These are phyloP conservation scores for Hyposoter didymator DNA, from an alignment of 2,888 invertebrate genomes.

Conservation along the genomic window DNA sequence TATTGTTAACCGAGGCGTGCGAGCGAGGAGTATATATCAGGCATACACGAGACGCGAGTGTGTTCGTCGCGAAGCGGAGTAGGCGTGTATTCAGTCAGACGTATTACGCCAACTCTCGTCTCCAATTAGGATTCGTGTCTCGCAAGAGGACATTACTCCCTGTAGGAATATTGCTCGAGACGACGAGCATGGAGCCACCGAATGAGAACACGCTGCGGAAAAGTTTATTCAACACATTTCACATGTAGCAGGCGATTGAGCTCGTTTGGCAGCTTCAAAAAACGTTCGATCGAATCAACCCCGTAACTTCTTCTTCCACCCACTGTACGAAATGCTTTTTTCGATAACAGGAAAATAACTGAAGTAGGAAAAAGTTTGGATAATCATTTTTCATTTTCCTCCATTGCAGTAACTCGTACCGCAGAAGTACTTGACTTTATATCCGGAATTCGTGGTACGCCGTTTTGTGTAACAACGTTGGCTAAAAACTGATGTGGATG, in stretches of 20 bases:
- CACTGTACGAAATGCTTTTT: background rate
- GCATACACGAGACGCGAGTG: slow-evolving; percentile 36
- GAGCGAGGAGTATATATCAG: slow-evolving; percentile 45
- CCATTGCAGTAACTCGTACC: background rate
- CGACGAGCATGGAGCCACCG: background rate
- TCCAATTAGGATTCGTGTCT: slow-evolving; percentile 55
- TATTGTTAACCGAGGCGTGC: slow-evolving; percentile 38
- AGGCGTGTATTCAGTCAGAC: slow-evolving; percentile 66
- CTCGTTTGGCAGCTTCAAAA: background rate
- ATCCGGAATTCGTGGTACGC: background rate
- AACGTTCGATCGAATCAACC: background rate
- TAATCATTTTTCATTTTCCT: background rate
- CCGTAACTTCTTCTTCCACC: background rate
- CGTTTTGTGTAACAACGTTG: background rate
- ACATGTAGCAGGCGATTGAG: background rate
- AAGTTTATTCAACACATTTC: background rate
- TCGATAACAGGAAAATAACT: background rate
- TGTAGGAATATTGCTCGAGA: slow-evolving; percentile 24
- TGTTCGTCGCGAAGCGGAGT: slow-evolving; percentile 6
- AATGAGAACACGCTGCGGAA: background rate
- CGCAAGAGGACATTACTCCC: slow-evolving; percentile 21
- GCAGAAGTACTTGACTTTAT: background rate
- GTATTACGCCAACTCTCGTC: slow-evolving; percentile 56
- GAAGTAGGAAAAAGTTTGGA: background rate
- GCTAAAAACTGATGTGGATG: slow-evolving; percentile 17